Evolutionary conservation across 2,888 invertebrate genomes (phyloP), one percentile per base, ranked within the genome.

Genomic region (Tetragonula carbonaria): DNA sequence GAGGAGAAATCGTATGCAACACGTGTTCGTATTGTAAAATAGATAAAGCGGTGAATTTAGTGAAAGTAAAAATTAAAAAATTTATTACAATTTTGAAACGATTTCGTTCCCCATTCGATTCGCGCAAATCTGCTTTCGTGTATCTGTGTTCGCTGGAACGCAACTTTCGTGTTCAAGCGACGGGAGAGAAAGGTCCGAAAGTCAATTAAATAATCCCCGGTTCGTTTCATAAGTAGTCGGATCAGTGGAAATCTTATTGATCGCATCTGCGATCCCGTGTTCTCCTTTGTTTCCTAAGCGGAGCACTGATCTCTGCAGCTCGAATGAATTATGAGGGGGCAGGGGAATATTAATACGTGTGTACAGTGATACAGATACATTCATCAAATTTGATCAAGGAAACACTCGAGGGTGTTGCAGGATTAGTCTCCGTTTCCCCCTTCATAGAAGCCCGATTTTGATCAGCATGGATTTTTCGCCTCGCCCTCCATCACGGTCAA

Each of bases 271-370:
- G 85, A 85, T 78, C 53, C 51, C 75, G 84, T 84, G 85, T 86
- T 75, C 74, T 75, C 80, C 74, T 84, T 85, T 86, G 85, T 86
- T 81, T 86, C 85, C 75, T 81, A 85, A 77, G 77, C 84, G 76
- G 74, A 63, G 85, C 84, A 76, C 80, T 84, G 85, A 86, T 86
- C 85, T 86, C 80, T 80, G 84, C 85, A 74, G 62, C 55, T 53
- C 8, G 82, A 83, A 87, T 87, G 67, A 88, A 86, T 87, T 83
- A 79, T 87, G 74, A 45, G 5, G 73, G 71, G 59, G 80, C 59
- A 59, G 76, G 80, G 78, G 80, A 88, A 86, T 88, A 88, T 88
- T 87, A 87, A 87, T 87, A 87, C 74, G 81, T 83, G 74, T 81
- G 87, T 87, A 85, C 81, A 82, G 81, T 79, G 81, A 87, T 84